A percentile compares a stretch with the other conserved stretches of the same genome.
Conservation (phyloP, 2,888 invertebrate species). For the Zaprionus lineosus region DNA sequence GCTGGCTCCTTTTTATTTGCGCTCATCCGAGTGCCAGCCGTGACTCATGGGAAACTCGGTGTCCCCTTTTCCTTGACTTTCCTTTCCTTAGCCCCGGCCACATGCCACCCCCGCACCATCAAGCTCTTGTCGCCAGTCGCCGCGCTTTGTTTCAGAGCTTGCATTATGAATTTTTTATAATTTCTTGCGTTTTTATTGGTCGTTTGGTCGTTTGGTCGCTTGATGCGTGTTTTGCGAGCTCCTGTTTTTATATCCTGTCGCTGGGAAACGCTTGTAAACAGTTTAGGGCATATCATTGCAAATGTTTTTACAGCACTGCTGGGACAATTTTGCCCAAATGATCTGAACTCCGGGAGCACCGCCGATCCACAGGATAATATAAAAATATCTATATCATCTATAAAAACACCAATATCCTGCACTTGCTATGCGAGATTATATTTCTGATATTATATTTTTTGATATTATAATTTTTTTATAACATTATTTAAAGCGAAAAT, state of each 20-base stretch:
- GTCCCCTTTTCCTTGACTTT: slow-evolving; percentile 4
- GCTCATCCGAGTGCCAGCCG: slow-evolving; percentile 29
- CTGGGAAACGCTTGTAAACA: slow-evolving; percentile 58
- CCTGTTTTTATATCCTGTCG: slow-evolving; percentile 35
- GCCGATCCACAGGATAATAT: too few species aligned
- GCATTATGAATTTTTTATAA: slow-evolving; percentile 74
- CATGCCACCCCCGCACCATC: slow-evolving; percentile 2
- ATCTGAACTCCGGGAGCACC: slow-evolving; percentile 4
- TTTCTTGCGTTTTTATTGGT: slow-evolving; percentile 65
- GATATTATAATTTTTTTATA: too few species aligned
- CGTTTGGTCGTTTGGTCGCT: slow-evolving; percentile 31
- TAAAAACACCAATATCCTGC: too few species aligned
- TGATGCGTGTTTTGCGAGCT: slow-evolving; percentile 9
- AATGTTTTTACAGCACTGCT: slow-evolving; percentile 57
- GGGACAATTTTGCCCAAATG: slow-evolving; percentile 48
- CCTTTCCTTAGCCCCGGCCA: slow-evolving; percentile 3
- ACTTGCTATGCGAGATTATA: too few species aligned
- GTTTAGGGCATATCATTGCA: slow-evolving; percentile 59
- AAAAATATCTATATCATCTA: too few species aligned
- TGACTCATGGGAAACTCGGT: slow-evolving; percentile 58
- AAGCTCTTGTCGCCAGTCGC: slow-evolving; percentile 8
- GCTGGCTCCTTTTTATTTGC: slow-evolving; percentile 50
- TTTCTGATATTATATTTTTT: background rate
- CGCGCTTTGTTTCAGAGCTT: slow-evolving; percentile 48
- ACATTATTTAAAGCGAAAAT: too few species aligned